phyloP scores from a whole-genome alignment of 2,113 vertebrate species.

The Urocitellus parryii region DNA sequence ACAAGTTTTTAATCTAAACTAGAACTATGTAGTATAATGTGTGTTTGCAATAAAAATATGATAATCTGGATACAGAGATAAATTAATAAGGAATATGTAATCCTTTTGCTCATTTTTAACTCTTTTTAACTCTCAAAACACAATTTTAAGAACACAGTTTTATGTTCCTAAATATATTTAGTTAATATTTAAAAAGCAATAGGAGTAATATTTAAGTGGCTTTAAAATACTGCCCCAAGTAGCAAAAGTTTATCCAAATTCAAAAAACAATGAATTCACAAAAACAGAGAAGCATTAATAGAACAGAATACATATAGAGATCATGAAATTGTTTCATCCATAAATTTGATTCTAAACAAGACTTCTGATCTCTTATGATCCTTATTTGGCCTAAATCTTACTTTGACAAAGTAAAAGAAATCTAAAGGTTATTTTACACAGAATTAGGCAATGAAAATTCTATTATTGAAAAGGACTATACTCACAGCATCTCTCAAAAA shows the following conservation, averaged over 20 bases:
- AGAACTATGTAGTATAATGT: constrained; percentile 1
- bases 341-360: background rate
- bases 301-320: background rate
- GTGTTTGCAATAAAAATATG: constrained; percentile 41
- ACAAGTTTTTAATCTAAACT: constrained; percentile 42
- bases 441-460: constrained; percentile 28
- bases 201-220: constrained; percentile 19
- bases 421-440: background rate
- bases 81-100: constrained; percentile 28
- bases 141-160: constrained; percentile 16
- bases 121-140: constrained; percentile 54
- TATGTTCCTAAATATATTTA: constrained; percentile 29
- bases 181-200: constrained; percentile 41
- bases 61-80: constrained; percentile 27
- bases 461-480: background rate
- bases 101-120: background rate
- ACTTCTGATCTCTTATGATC: background rate
- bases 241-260: constrained; percentile 9
- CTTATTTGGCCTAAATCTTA: constrained; percentile 24
- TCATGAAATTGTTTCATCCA: background rate
- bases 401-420: constrained; percentile 45
- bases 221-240: constrained; percentile 16
- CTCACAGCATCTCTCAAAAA: background rate
- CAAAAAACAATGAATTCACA: constrained; percentile 16
- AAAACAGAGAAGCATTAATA: constrained; percentile 48